Conservation (phyloP, 2,797 vertebrate genomes). For the Oreochromis mossambicus region DNA sequence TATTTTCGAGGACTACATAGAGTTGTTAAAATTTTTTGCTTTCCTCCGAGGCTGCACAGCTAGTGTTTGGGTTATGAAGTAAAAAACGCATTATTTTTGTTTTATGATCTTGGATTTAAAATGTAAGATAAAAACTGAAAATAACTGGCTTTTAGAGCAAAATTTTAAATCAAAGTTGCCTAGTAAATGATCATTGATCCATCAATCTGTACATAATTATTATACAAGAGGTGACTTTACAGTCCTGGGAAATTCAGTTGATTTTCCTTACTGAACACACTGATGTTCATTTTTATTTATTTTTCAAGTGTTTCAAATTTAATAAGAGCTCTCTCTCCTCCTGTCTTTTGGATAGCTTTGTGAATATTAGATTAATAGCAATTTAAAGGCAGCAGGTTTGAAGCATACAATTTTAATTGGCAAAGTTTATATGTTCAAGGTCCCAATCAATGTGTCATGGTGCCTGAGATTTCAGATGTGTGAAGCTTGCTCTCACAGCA, state of each 20-base stretch:
- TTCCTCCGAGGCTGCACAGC: not conserved
- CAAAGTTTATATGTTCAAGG: constrained; percentile 31
- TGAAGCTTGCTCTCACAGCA: not conserved
- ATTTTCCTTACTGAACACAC: not conserved
- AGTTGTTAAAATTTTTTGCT: not conserved
- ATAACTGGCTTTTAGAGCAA: not conserved
- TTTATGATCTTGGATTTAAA: not conserved
- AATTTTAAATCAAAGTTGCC: not conserved
- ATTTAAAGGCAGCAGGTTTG: constrained; percentile 45
- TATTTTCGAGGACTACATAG: not conserved
- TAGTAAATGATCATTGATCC: not conserved
- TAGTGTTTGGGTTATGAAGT: not conserved
- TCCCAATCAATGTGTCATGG: constrained; percentile 35
- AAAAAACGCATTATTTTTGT: not conserved
- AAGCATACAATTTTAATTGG: constrained; percentile 52
- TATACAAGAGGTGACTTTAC: not conserved
- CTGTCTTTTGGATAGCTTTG: constrained; percentile 39
- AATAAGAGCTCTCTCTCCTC: constrained; percentile 24
- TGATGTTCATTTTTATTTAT: constrained; percentile 4
- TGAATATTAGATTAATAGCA: constrained; percentile 62
- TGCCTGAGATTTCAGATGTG: not conserved
- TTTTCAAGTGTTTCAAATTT: not conserved
- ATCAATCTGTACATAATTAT: not conserved
- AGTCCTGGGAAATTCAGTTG: not conserved
- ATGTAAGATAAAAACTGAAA: not conserved